A percentile compares a stretch with the other conserved stretches of the same genome.
Conservation (phyloP, 2,113 vertebrate species). For the Serilophus lunatus region DNA sequence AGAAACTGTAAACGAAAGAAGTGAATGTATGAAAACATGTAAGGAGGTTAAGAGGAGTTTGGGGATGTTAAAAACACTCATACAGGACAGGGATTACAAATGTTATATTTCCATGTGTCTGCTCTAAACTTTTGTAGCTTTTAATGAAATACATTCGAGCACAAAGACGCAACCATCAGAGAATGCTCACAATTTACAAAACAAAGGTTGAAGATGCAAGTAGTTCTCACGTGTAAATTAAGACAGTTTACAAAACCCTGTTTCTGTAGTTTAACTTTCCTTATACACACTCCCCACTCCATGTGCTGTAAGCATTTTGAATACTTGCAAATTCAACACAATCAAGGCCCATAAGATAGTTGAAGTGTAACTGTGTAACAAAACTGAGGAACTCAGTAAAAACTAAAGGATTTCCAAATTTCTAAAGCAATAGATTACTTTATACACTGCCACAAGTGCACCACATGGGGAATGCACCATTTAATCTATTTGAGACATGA, state of each 20-base stretch:
- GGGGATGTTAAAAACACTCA: background rate
- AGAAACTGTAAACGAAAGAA: background rate
- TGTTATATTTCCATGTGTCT: background rate
- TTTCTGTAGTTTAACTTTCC: background rate
- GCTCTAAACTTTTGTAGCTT: background rate
- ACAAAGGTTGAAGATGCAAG: background rate
- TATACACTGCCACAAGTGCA: too few species aligned
- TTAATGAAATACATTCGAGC: background rate
- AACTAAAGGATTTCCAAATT: too few species aligned
- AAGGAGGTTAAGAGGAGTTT: background rate
- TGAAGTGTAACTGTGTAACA: too few species aligned
- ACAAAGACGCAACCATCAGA: background rate
- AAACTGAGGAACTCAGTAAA: too few species aligned
- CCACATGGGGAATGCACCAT: too few species aligned
- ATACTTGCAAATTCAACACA: too few species aligned
- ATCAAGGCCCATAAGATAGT: background rate
- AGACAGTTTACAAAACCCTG: background rate
- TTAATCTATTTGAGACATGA: too few species aligned
- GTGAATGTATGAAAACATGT: background rate
- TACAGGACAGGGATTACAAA: background rate
- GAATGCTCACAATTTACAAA: background rate
- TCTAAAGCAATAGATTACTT: too few species aligned
- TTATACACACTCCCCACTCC: too few species aligned
- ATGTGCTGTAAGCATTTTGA: too few species aligned
- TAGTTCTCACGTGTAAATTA: background rate